phyloP scores from a whole-genome alignment of 2,888 invertebrate genomes.

The Drosophila atripex region DNA sequence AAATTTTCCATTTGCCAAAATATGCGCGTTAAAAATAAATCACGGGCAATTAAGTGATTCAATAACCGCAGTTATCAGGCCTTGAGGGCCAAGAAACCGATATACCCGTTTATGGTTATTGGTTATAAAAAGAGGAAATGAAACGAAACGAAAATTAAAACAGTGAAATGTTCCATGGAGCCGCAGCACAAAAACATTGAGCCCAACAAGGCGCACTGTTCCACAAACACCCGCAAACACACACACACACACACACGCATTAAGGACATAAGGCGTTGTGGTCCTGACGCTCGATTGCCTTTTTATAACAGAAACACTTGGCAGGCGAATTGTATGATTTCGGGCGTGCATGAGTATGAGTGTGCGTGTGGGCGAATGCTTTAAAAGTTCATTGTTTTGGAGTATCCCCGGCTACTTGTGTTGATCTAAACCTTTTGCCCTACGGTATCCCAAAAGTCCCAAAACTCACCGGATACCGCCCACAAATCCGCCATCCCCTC shows the following conservation, averaged over 20 bases:
- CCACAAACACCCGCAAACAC: slow-evolving; percentile 7
- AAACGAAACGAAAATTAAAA: slow-evolving; percentile 68
- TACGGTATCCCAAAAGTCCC: background rate
- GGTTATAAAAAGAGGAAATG: slow-evolving; percentile 34
- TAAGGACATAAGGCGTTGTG: slow-evolving; percentile 41
- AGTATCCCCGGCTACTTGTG: slow-evolving; percentile 20
- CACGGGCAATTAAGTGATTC: background rate
- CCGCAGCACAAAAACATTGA: slow-evolving; percentile 31
- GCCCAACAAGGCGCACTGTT: slow-evolving; percentile 10
- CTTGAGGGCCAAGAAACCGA: background rate
- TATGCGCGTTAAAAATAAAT: background rate
- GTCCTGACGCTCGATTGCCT: slow-evolving; percentile 71
- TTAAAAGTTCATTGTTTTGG: slow-evolving; percentile 68
- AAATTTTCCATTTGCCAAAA: background rate
- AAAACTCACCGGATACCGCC: background rate
- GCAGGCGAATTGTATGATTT: slow-evolving; percentile 11
- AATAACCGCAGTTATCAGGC: slow-evolving; percentile 1
- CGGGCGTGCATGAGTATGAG: background rate
- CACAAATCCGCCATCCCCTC: background rate
- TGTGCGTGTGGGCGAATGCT: slow-evolving; percentile 47
- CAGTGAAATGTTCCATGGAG: slow-evolving; percentile 50
- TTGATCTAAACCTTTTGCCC: slow-evolving; percentile 16
- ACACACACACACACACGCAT: slow-evolving; percentile 17
- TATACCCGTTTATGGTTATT: slow-evolving; percentile 15
- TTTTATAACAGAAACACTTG: slow-evolving; percentile 64